Percentiles rank a stretch among this genome's conserved stretches.
Evolutionary conservation across 2,113 vertebrate species (phyloP).

Genomic region (Micronycteris hirsuta): DNA sequence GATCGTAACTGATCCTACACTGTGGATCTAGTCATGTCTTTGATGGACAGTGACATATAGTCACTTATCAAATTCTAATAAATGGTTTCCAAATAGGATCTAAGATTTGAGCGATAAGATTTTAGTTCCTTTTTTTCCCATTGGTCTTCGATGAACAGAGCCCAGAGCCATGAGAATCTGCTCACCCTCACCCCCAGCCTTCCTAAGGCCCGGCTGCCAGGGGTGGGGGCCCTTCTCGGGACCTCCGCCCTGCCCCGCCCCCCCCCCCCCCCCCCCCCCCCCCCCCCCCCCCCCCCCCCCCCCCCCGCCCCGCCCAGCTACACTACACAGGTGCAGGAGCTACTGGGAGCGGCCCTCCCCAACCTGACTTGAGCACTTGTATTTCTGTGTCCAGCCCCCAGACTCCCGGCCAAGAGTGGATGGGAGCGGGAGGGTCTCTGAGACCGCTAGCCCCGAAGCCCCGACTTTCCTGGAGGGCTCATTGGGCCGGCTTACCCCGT

Average conservation of each 20-base stretch:
- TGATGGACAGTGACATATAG: neutral
- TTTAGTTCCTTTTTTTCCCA: conserved; percentile 33
- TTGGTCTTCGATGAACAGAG: conserved; percentile 50
- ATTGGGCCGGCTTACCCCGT: neutral
- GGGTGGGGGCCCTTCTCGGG: neutral
- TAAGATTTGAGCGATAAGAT: neutral
- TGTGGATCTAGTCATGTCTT: neutral
- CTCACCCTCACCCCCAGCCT: conserved; percentile 46
- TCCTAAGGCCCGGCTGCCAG: conserved; percentile 1
- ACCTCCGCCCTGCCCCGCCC: no score
- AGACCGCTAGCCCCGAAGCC: neutral
- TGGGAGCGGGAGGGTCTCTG: neutral
- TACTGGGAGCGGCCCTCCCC: neutral
- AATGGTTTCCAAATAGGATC: neutral
- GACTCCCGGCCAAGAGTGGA: neutral
- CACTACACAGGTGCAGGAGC: conserved; percentile 45
- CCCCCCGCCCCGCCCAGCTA: neutral
- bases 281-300: no score
- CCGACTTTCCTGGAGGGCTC: neutral
- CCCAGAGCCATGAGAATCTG: conserved; percentile 57
- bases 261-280: no score
- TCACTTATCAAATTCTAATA: neutral
- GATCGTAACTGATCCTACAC: neutral
- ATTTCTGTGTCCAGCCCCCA: neutral
- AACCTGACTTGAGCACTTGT: neutral